phyloP scores from a whole-genome alignment of 2,888 invertebrate genomes.

The Chamaedrilus cognettii region DNA sequence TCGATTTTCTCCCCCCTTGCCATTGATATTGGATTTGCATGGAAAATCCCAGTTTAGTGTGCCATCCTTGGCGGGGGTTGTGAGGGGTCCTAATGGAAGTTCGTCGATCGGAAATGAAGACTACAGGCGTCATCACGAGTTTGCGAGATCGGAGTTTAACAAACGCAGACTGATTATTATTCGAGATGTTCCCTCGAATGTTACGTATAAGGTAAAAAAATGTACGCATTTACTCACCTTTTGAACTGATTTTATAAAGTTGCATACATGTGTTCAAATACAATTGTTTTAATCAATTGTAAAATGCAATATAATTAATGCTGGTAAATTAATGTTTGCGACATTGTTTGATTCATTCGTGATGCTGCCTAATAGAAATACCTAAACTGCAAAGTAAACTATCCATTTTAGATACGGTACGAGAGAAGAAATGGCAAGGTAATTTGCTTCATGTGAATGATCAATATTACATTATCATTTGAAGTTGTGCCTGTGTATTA shows the following conservation, averaged over 20 bases:
- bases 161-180: conserved; percentile 37
- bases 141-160: conserved; percentile 31
- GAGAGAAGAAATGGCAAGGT: not conserved
- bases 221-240: not conserved
- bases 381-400: no score
- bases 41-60: no score
- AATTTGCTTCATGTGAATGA: not conserved
- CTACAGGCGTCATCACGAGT: not conserved
- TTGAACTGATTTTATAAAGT: not conserved
- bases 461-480: conserved; percentile 1
- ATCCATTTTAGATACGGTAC: no score
- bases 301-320: not conserved
- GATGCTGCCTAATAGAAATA: no score
- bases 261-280: no score
- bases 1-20: no score
- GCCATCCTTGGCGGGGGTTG: not conserved
- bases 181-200: conserved; percentile 29
- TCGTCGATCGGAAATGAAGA: not conserved
- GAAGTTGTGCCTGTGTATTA: not conserved
- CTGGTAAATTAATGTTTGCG: no score
- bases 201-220: not conserved
- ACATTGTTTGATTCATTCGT: no score
- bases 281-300: conserved; percentile 1
- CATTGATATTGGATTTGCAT: no score
- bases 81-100: not conserved